Evolutionary conservation across 2,888 invertebrate species (phyloP).

Genomic region (Rhagonycha lutea): DNA sequence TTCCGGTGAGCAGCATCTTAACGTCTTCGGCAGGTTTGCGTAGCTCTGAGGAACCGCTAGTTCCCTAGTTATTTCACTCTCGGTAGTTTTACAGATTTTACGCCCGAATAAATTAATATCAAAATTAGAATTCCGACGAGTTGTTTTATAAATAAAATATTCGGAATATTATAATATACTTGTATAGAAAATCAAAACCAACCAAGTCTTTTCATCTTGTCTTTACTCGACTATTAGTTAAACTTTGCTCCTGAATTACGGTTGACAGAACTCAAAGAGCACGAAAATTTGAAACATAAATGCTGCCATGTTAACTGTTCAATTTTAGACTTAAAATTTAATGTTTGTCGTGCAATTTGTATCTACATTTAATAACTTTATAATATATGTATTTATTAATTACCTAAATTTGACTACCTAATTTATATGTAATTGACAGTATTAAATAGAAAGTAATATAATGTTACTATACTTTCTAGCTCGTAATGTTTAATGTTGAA

Average conservation of each 20-base stretch:
- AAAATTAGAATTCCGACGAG: not conserved
- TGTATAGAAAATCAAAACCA: not conserved
- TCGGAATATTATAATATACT: not conserved
- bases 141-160: not conserved
- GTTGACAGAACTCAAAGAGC: slow-evolving; percentile 16
- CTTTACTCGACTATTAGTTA: slow-evolving; percentile 15
- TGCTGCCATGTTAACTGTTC: not conserved
- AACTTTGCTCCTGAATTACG: slow-evolving; percentile 7
- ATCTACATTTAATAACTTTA: not conserved
- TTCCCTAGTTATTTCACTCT: too few relatives aligned
- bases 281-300: slow-evolving; percentile 17
- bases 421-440: not conserved
- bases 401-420: not conserved
- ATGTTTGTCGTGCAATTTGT: not conserved
- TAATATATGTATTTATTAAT: not conserved
- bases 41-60: too few relatives aligned
- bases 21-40: too few relatives aligned
- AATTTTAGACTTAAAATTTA: not conserved
- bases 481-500: not conserved
- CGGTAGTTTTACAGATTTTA: too few relatives aligned
- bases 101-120: not conserved
- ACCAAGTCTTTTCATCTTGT: slow-evolving; percentile 11
- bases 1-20: too few relatives aligned
- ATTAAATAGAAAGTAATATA: not conserved
- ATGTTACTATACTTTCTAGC: not conserved